Evolutionary conservation across 2,113 vertebrate genomes (phyloP).

Genomic region (Nycticryphes semicollaris): DNA sequence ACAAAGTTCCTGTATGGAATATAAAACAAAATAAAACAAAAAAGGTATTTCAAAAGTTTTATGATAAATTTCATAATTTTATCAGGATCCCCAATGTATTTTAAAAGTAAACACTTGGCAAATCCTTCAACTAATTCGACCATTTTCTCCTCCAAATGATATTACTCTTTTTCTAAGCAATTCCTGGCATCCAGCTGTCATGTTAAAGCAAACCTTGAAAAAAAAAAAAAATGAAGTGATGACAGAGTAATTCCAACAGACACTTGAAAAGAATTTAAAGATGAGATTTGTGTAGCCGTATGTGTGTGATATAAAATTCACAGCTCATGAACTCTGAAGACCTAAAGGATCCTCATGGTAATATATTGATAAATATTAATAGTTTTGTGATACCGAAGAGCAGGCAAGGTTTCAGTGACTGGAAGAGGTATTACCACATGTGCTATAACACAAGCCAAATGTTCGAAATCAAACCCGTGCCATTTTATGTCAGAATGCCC

Average conservation of each 20-base stretch:
- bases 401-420: background rate
- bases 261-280: background rate
- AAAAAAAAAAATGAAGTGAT: background rate
- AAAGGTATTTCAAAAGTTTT: constrained; percentile 62
- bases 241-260: background rate
- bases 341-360: background rate
- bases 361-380: background rate
- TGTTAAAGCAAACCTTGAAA: background rate
- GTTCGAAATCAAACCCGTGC: background rate
- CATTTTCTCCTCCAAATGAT: background rate
- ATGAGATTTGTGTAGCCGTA: background rate
- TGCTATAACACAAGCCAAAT: background rate
- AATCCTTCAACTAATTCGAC: background rate
- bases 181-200: background rate
- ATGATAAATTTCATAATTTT: constrained; percentile 56
- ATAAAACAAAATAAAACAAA: constrained; percentile 67
- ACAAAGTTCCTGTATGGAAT: constrained; percentile 77
- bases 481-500: background rate
- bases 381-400: background rate
- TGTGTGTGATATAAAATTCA: background rate
- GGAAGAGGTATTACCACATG: background rate
- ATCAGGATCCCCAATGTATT: constrained; percentile 33
- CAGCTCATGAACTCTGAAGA: background rate
- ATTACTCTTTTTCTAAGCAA: background rate
- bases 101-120: constrained; percentile 26